A percentile compares a stretch with the other conserved stretches of the same genome.
These are phyloP conservation scores for Eupithecia tripunctaria DNA, from an alignment of 2,888 invertebrate species.

Conservation along the genomic window DNA sequence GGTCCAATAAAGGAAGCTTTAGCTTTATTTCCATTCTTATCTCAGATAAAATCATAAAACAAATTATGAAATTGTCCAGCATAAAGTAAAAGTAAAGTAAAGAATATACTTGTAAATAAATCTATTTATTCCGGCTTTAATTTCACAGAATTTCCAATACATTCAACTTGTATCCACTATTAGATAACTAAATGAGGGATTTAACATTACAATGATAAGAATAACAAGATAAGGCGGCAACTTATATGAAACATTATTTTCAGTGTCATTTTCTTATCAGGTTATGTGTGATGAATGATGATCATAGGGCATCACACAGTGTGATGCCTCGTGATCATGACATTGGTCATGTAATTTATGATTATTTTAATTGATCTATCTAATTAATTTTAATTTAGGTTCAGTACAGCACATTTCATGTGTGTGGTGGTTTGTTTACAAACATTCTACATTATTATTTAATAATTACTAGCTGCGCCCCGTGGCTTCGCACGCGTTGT, in stretches of 20 bases:
- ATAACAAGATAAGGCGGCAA: slow-evolving; percentile 19
- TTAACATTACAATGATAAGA: slow-evolving; percentile 27
- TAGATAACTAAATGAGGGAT: neutral
- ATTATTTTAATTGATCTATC: slow-evolving; percentile 16
- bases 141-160: neutral
- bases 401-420: no score
- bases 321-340: slow-evolving; percentile 18
- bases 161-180: neutral
- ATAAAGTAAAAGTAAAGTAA: no score
- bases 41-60: neutral
- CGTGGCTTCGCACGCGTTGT: no score
- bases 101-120: neutral
- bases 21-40: neutral
- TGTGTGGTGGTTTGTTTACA: no score
- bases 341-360: slow-evolving; percentile 15
- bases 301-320: no score
- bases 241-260: slow-evolving; percentile 22
- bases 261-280: slow-evolving; percentile 27
- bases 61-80: neutral
- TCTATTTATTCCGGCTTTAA: neutral
- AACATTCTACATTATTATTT: no score
- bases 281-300: slow-evolving; percentile 18
- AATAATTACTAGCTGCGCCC: no score
- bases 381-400: slow-evolving; percentile 5
- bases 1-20: no score